Conservation (phyloP, 1,140 invertebrate species). For the Dendrolimus kikuchii region DNA sequence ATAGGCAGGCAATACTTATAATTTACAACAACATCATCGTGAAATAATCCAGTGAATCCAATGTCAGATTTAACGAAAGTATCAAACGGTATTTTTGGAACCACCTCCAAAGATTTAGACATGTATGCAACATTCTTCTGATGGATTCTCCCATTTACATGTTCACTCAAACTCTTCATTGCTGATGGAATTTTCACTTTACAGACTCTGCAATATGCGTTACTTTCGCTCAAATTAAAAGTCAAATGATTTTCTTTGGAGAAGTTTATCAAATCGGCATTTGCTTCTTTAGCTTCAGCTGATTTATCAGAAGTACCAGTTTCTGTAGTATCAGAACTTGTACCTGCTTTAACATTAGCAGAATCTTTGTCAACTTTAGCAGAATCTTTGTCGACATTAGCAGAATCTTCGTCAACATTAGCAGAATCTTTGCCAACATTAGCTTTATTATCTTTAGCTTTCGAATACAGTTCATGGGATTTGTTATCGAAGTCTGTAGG, state of each 20-base stretch:
- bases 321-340: too few relatives aligned
- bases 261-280: constrained; percentile 5
- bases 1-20: constrained; percentile 11
- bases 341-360: too few relatives aligned
- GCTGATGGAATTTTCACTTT: constrained; percentile 18
- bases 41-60: background rate
- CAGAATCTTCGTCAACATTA: too few relatives aligned
- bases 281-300: constrained; percentile 1
- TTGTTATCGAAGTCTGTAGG: too few relatives aligned
- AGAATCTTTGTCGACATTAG: too few relatives aligned
- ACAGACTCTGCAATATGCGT: constrained; percentile 23
- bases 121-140: constrained; percentile 8
- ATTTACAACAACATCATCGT: constrained; percentile 16
- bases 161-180: constrained; percentile 22
- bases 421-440: too few relatives aligned
- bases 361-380: too few relatives aligned
- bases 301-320: too few relatives aligned
- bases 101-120: too few relatives aligned
- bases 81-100: too few relatives aligned
- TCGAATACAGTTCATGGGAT: too few relatives aligned
- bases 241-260: constrained; percentile 22
- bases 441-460: too few relatives aligned
- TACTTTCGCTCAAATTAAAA: constrained; percentile 11
- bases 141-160: constrained; percentile 18
- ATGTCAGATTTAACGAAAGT: background rate